Percentiles rank a stretch among this genome's conserved stretches.
Evolutionary conservation across 2,888 invertebrate species (phyloP).

Genomic region (Cartodere bifasciata): DNA sequence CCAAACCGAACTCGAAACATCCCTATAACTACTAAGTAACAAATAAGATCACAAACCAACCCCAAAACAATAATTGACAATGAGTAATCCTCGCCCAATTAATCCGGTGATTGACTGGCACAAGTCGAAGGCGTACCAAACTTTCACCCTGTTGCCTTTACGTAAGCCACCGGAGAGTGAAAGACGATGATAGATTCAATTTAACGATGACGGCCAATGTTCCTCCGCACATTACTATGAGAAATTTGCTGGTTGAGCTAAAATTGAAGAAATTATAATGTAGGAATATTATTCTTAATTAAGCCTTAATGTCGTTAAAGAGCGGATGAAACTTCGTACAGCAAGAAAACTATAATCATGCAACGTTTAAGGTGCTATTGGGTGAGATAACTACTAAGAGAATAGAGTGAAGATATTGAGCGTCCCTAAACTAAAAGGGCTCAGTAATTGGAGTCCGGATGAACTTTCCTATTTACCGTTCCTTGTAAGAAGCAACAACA

Average conservation of each 20-base stretch:
- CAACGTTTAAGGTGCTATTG: too few relatives aligned
- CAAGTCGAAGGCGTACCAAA: not conserved
- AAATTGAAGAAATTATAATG: too few relatives aligned
- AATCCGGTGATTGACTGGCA: slow-evolving; percentile 1
- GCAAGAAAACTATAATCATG: too few relatives aligned
- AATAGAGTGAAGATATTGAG: too few relatives aligned
- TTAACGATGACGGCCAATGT: too few relatives aligned
- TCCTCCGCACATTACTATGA: too few relatives aligned
- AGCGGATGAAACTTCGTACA: slow-evolving; percentile 1
- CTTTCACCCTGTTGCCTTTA: not conserved
- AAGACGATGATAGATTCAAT: too few relatives aligned
- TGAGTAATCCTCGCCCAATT: slow-evolving; percentile 1
- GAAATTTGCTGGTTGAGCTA: not conserved
- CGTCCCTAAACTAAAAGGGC: too few relatives aligned
- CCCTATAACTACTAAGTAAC: slow-evolving; percentile 1
- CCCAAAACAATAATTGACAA: slow-evolving; percentile 1
- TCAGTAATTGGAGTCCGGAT: slow-evolving; percentile 20
- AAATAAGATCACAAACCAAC: slow-evolving; percentile 1
- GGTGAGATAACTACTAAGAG: too few relatives aligned
- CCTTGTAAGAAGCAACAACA: too few relatives aligned
- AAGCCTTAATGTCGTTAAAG: not conserved
- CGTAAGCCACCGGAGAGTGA: not conserved
- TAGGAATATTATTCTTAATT: too few relatives aligned
- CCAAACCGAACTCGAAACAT: too few relatives aligned
- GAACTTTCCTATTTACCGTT: slow-evolving; percentile 23